These are phyloP conservation scores for Oreohelix idahoensis DNA, from an alignment of 1,140 invertebrate genomes.

Conservation along the genomic window DNA sequence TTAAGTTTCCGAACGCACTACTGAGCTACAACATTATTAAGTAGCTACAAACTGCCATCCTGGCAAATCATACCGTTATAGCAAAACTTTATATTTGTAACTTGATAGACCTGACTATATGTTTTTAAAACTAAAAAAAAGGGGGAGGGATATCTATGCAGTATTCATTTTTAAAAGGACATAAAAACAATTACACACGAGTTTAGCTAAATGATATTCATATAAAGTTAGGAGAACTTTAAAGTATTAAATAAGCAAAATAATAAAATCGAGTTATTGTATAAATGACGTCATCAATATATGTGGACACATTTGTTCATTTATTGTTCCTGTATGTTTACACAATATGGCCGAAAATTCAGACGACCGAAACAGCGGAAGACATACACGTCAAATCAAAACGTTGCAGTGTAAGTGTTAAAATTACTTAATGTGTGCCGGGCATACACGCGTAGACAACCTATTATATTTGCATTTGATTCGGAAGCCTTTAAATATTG, in stretches of 20 bases:
- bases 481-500: not conserved
- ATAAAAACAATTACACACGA: too few relatives aligned
- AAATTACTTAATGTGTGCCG: not conserved
- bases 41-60: too few relatives aligned
- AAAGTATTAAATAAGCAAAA: not conserved
- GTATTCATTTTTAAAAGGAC: too few relatives aligned
- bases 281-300: slow-evolving; percentile 38
- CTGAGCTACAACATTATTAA: too few relatives aligned
- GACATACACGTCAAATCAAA: slow-evolving; percentile 3
- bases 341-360: slow-evolving; percentile 37
- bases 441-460: not conserved
- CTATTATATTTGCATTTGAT: not conserved
- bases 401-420: slow-evolving; percentile 17
- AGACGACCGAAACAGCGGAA: slow-evolving; percentile 17
- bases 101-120: not conserved
- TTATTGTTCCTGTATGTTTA: slow-evolving; percentile 29
- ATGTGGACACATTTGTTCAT: slow-evolving; percentile 11
- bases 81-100: too few relatives aligned
- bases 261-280: not conserved
- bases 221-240: not conserved
- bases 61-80: too few relatives aligned
- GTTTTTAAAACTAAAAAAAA: too few relatives aligned
- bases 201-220: not conserved
- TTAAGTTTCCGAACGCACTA: too few relatives aligned
- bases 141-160: too few relatives aligned